These are phyloP conservation scores for Tetragonula carbonaria DNA, from an alignment of 2,888 invertebrate species.

Conservation along the genomic window DNA sequence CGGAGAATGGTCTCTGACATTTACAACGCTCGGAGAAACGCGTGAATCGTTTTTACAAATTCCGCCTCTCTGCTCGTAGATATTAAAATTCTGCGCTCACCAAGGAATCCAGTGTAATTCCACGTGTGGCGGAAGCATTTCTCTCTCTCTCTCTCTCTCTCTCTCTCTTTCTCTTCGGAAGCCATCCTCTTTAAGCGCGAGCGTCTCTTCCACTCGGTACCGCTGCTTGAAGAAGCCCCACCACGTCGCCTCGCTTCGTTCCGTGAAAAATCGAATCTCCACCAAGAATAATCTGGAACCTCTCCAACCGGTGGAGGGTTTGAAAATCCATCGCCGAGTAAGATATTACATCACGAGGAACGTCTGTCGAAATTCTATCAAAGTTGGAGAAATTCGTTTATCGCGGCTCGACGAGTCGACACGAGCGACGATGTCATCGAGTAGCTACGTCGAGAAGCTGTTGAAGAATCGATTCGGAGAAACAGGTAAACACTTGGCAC, in stretches of 20 bases:
- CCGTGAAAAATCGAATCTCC: neutral
- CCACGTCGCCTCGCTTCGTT: neutral
- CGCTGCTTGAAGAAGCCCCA: neutral
- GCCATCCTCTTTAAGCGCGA: conserved; percentile 32
- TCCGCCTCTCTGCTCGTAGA: neutral
- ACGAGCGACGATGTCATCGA: conserved; percentile 10
- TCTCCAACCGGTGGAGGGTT: neutral
- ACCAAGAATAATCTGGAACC: neutral
- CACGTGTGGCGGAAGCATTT: neutral
- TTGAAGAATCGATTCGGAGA: conserved; percentile 36
- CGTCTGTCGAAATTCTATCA: neutral
- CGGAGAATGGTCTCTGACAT: neutral
- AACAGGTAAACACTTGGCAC: conserved; percentile 13
- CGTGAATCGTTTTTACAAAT: conserved; percentile 18
- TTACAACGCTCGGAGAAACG: neutral
- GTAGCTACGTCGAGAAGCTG: conserved; percentile 43
- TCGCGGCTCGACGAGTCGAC: neutral
- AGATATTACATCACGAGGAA: neutral
- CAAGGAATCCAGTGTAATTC: conserved; percentile 18
- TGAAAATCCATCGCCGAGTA: neutral
- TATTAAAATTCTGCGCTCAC: conserved; percentile 29
- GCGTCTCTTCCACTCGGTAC: neutral
- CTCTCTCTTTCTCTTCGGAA: neutral
- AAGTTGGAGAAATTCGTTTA: conserved; percentile 8
- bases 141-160: too few species aligned